Evolutionary conservation across 2,797 vertebrate genomes (phyloP).

Genomic region (Yasuhikotakia modesta): DNA sequence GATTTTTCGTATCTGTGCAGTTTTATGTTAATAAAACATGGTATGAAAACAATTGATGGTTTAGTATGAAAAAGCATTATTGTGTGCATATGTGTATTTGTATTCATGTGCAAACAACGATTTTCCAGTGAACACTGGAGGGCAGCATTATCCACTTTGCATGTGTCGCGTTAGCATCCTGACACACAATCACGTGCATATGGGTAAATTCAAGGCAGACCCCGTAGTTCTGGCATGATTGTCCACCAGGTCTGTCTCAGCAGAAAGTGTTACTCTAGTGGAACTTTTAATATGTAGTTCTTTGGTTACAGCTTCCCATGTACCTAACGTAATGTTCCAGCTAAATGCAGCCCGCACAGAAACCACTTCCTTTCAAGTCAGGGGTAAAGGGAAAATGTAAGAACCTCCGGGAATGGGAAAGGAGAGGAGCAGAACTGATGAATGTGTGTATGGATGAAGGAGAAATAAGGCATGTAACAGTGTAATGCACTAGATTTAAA

Average conservation of each 20-base stretch:
- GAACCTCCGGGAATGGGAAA: constrained; percentile 23
- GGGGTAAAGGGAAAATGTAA: constrained; percentile 42
- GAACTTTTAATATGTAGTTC: constrained; percentile 79
- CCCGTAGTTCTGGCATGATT: constrained; percentile 31
- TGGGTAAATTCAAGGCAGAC: constrained; percentile 27
- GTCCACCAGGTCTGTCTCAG: constrained; percentile 68
- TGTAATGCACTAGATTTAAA: not conserved
- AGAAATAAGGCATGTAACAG: constrained; percentile 10
- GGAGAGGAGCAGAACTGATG: constrained; percentile 13
- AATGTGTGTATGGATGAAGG: constrained; percentile 1
- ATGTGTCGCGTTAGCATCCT: not conserved
- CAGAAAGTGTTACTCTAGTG: constrained; percentile 76
- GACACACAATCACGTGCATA: not conserved
- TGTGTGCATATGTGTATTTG: not conserved
- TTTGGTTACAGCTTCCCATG: constrained; percentile 73
- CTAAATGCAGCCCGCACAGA: constrained; percentile 74
- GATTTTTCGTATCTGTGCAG: not conserved
- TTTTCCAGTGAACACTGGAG: constrained; percentile 8
- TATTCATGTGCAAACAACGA: not conserved
- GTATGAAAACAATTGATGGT: not conserved
- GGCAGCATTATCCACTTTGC: constrained; percentile 37
- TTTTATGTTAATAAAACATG: not conserved
- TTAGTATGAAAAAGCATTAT: too few species aligned
- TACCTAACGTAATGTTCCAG: constrained; percentile 69
- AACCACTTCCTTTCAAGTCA: constrained; percentile 73